These are phyloP conservation scores for Brachyrhaphis roseni DNA, from an alignment of 2,797 vertebrate genomes.

Conservation along the genomic window DNA sequence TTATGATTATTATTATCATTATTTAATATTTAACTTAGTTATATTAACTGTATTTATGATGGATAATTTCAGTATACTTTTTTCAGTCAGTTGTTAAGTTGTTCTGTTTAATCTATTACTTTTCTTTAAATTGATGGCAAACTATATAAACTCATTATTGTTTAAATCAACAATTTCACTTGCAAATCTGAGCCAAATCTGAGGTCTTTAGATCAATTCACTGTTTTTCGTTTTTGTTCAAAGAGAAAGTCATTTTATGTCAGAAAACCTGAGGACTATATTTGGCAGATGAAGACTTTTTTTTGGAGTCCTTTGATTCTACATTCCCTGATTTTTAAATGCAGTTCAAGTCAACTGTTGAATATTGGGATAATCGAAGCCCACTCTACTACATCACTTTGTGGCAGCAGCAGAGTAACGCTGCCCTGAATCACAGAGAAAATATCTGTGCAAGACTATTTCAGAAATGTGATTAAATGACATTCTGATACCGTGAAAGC, in stretches of 20 bases:
- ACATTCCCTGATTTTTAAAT: neutral
- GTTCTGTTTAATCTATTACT: too few relatives aligned
- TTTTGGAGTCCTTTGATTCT: neutral
- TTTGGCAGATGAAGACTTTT: neutral
- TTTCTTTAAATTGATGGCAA: neutral
- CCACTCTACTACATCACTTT: conserved; percentile 25
- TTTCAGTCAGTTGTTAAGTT: neutral
- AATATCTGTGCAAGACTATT: conserved; percentile 19
- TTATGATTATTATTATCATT: neutral
- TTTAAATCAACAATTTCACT: conserved; percentile 30
- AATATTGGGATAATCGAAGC: neutral
- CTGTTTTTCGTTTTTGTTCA: neutral
- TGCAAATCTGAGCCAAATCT: conserved; percentile 20
- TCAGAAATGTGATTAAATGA: neutral
- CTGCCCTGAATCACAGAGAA: conserved; percentile 42
- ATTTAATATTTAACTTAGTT: neutral
- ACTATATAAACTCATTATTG: neutral
- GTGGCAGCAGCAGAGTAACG: conserved; percentile 44
- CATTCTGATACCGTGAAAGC: neutral
- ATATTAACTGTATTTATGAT: neutral
- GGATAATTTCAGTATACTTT: neutral
- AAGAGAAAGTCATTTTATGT: neutral
- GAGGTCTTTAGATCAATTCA: conserved; percentile 17
- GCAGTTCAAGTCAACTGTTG: neutral
- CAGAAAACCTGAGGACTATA: neutral